These are phyloP conservation scores for Calcarius lapponicus DNA, from an alignment of 2,797 vertebrate species.

Conservation along the genomic window DNA sequence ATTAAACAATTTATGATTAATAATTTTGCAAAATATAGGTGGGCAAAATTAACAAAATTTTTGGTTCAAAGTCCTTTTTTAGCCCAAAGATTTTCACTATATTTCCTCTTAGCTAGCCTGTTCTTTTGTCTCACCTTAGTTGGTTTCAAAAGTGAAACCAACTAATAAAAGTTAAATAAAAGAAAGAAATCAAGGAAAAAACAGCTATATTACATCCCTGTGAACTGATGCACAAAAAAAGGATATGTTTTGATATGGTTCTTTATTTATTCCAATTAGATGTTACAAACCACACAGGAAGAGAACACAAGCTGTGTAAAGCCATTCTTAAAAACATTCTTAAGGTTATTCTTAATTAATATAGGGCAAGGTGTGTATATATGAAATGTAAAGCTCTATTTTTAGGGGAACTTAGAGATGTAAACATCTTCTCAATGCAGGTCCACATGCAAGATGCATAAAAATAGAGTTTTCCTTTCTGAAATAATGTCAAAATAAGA, in stretches of 20 bases:
- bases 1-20: no score
- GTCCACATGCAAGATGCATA: not conserved
- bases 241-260: not conserved
- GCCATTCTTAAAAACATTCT: not conserved
- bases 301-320: not conserved
- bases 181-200: not conserved
- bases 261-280: not conserved
- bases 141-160: not conserved
- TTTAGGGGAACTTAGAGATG: not conserved
- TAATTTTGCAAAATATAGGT: not conserved
- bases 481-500: not conserved
- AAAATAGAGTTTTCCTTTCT: not conserved
- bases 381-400: not conserved
- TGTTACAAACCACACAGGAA: not conserved
- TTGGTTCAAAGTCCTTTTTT: not conserved
- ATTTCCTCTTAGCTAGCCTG: not conserved
- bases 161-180: not conserved
- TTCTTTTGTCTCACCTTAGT: not conserved
- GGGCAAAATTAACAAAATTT: not conserved
- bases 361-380: rapidly evolving
- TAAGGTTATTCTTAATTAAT: not conserved
- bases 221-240: not conserved
- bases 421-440: not conserved
- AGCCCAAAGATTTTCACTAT: not conserved
- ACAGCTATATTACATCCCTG: rapidly evolving